Evolutionary conservation across 2,113 vertebrate species (phyloP).

Genomic region (Pangasianodon hypophthalmus): DNA sequence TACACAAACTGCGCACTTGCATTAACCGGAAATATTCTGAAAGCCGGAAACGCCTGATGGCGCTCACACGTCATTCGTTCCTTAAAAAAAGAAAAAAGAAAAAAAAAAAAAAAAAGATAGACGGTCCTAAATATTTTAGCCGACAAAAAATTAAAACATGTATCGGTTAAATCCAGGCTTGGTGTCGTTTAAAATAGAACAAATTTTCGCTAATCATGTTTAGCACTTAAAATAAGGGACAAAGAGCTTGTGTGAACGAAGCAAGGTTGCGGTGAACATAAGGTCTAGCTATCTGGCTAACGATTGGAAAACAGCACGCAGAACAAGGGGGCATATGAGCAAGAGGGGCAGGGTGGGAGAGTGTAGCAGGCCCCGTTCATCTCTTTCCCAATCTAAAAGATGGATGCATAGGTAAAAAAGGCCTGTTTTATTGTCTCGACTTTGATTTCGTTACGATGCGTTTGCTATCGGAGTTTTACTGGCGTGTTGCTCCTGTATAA

Average conservation of each 20-base stretch:
- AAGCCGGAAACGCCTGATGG: constrained; percentile 77
- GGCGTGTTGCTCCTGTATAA: constrained; percentile 6
- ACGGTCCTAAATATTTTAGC: constrained; percentile 64
- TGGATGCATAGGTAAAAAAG: constrained; percentile 61
- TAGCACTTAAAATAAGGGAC: constrained; percentile 53
- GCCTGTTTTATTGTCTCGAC: constrained; percentile 57
- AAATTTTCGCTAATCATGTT: constrained; percentile 46
- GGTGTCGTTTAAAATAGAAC: constrained; percentile 40
- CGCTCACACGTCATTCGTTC: constrained; percentile 79
- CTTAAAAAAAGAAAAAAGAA: constrained; percentile 61
- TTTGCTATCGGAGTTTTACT: constrained; percentile 9
- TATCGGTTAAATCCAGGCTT: constrained; percentile 27
- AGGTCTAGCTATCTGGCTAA: constrained; percentile 60
- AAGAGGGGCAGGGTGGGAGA: constrained; percentile 69
- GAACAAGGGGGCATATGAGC: constrained; percentile 69
- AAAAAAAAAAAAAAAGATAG: constrained; percentile 64
- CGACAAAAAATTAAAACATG: constrained; percentile 59
- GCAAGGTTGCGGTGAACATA: constrained; percentile 70
- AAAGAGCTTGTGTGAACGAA: constrained; percentile 55
- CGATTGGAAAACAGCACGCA: constrained; percentile 75
- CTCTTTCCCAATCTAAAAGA: constrained; percentile 62
- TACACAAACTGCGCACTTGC: constrained; percentile 3
- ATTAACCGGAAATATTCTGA: constrained; percentile 75
- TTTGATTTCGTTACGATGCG: background rate
- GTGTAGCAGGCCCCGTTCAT: constrained; percentile 76